Conservation (phyloP, 2,888 invertebrate genomes). For the Troglohyphantes excavatus region DNA sequence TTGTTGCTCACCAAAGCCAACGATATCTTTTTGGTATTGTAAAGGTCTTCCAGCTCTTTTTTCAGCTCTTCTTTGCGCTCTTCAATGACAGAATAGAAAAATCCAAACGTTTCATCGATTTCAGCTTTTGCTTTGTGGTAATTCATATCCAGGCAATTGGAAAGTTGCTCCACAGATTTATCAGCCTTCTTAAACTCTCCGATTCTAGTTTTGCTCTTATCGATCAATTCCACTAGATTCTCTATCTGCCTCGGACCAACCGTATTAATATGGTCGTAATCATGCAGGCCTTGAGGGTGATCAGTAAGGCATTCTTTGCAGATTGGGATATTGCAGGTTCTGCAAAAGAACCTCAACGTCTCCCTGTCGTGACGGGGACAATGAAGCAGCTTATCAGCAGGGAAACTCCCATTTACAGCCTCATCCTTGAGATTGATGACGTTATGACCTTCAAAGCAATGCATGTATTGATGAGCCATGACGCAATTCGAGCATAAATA, state of each 20-base stretch:
- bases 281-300: conserved; percentile 90
- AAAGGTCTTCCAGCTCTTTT: conserved; percentile 96
- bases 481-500: conserved; percentile 95
- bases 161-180: conserved; percentile 93
- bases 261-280: conserved; percentile 92
- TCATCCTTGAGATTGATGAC: conserved; percentile 85
- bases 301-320: conserved; percentile 98
- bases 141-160: conserved; percentile 84
- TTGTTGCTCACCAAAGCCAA: conserved; percentile 93
- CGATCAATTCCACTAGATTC: conserved; percentile 89
- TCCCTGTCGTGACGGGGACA: conserved; percentile 95
- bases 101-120: conserved; percentile 97
- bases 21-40: conserved; percentile 93
- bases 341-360: conserved; percentile 95
- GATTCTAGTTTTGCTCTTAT: conserved; percentile 93
- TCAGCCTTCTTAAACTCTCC: conserved; percentile 89
- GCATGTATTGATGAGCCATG: conserved; percentile 99
- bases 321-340: conserved; percentile 94
- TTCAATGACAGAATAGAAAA: conserved; percentile 96
- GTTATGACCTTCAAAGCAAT: conserved; percentile 98
- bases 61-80: conserved; percentile 96
- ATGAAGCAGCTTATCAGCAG: conserved; percentile 85
- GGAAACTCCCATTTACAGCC: conserved; percentile 81
- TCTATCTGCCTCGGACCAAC: conserved; percentile 90
- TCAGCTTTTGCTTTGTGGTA: conserved; percentile 84